These are phyloP conservation scores for Heliocidaris tuberculata DNA, from an alignment of 35 echinoderm and acorn worm genomes.

Conservation along the genomic window DNA sequence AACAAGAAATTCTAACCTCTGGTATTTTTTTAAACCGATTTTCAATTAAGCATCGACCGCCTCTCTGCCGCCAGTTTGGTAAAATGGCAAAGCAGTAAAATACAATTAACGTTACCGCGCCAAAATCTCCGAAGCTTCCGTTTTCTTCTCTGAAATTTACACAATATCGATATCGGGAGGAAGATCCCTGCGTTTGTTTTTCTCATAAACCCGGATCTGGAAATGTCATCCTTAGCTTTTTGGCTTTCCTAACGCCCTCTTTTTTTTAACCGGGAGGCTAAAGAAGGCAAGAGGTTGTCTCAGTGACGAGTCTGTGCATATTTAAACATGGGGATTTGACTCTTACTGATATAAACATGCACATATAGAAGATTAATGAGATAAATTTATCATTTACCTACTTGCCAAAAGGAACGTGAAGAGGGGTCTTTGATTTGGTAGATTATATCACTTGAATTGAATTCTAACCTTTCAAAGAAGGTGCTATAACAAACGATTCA, in stretches of 20 bases:
- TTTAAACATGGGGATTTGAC: background rate
- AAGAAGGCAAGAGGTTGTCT: background rate
- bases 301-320: background rate
- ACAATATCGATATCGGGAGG: conserved; percentile 3
- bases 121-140: background rate
- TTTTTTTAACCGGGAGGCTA: background rate
- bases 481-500: background rate
- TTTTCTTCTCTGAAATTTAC: background rate
- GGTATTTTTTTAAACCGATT: background rate
- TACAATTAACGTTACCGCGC: conserved; percentile 9
- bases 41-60: conserved; percentile 1
- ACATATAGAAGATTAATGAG: background rate
- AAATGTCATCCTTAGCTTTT: background rate
- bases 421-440: background rate
- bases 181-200: background rate
- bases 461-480: background rate
- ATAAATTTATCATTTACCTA: background rate
- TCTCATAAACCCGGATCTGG: background rate
- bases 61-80: background rate
- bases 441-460: background rate
- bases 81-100: background rate
- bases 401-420: background rate
- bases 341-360: background rate
- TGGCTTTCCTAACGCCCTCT: background rate
- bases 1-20: background rate